Percentiles rank a stretch among this genome's conserved stretches.
These are phyloP conservation scores for Oryzias curvinotus DNA, from an alignment of 2,113 vertebrate species.

Conservation along the genomic window DNA sequence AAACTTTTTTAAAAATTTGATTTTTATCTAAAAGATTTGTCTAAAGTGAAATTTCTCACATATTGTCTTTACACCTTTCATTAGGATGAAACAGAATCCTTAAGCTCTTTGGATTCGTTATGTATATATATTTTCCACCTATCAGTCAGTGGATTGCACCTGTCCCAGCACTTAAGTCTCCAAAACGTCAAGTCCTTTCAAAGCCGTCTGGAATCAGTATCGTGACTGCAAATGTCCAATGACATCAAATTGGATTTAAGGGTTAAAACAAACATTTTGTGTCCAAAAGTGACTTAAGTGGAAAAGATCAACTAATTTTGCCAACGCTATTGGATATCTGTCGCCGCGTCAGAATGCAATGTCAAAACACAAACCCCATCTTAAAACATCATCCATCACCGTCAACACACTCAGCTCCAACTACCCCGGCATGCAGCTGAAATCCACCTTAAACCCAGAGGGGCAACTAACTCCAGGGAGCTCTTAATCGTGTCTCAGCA, in stretches of 20 bases:
- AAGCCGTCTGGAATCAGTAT: neutral
- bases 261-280: slow-evolving; percentile 4
- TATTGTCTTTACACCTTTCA: neutral
- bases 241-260: too few species aligned
- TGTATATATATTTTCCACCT: too few species aligned
- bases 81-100: neutral
- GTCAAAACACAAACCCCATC: slow-evolving; percentile 35
- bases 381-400: slow-evolving; percentile 23
- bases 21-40: too few species aligned
- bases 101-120: too few species aligned
- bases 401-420: slow-evolving; percentile 1
- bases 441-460: too few species aligned
- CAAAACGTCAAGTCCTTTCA: slow-evolving; percentile 3
- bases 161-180: neutral
- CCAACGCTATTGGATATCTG: too few species aligned
- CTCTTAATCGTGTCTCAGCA: too few species aligned
- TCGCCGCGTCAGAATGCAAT: slow-evolving; percentile 19
- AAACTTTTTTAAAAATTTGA: too few species aligned
- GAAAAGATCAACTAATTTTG: neutral
- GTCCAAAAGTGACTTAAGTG: slow-evolving; percentile 24
- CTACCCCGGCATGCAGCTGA: too few species aligned
- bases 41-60: neutral
- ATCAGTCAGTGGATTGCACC: neutral
- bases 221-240: too few species aligned
- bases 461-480: too few species aligned